Conservation (phyloP, 1,140 invertebrate species). For the Drosophila sturtevanti region DNA sequence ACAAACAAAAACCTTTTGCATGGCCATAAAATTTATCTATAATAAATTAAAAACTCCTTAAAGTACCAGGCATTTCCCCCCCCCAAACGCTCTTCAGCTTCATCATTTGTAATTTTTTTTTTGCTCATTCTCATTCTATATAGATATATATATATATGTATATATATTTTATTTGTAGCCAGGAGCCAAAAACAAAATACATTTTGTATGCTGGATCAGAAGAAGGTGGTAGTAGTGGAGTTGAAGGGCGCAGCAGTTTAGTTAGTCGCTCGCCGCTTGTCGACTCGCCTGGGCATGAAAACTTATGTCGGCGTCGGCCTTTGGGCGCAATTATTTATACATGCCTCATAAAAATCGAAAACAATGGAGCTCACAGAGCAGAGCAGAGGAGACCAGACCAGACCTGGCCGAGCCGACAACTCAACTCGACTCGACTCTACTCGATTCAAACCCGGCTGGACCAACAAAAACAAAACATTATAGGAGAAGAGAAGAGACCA, state of each 20-base stretch:
- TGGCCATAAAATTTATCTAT: constrained; percentile 73
- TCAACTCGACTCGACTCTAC: too few species aligned
- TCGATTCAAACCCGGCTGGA: neutral
- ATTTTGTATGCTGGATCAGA: constrained; percentile 23
- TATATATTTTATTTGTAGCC: constrained; percentile 56
- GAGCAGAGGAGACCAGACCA: constrained; percentile 6
- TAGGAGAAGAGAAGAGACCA: constrained; percentile 8
- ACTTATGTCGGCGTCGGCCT: constrained; percentile 77
- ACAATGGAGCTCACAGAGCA: constrained; percentile 57
- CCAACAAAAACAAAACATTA: constrained; percentile 1
- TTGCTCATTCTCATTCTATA: constrained; percentile 40
- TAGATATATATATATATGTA: constrained; percentile 10
- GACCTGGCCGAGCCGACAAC: neutral
- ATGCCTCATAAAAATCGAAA: constrained; percentile 81
- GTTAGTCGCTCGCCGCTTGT: constrained; percentile 38
- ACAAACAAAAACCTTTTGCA: neutral
- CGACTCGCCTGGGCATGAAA: constrained; percentile 67
- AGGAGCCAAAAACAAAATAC: constrained; percentile 37
- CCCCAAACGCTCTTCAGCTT: neutral
- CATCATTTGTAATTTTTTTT: neutral
- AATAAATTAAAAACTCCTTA: constrained; percentile 82
- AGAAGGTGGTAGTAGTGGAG: constrained; percentile 36
- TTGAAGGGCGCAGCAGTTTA: constrained; percentile 47
- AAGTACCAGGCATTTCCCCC: constrained; percentile 27
- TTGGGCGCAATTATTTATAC: constrained; percentile 81